Evolutionary conservation across 2,888 invertebrate genomes (phyloP).

Genomic region (Glaucopsyche alexis): DNA sequence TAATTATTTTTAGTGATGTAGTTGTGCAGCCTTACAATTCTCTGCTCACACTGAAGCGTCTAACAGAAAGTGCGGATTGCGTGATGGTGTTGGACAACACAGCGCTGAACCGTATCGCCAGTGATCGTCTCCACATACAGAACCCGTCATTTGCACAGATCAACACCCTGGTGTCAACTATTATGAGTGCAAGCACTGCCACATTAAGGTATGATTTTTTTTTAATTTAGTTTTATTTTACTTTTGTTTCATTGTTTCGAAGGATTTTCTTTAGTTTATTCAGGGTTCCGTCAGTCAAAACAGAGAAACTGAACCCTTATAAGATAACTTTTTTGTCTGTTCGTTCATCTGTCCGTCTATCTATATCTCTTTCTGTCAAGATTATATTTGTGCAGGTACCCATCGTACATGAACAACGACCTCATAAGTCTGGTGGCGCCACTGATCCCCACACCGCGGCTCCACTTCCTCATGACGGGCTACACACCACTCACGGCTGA

Average conservation of each 20-base stretch:
- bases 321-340: too few relatives aligned
- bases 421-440: conserved; percentile 96
- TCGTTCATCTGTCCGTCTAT: too few relatives aligned
- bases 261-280: too few relatives aligned
- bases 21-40: conserved; percentile 99
- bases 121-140: conserved; percentile 95
- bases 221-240: too few relatives aligned
- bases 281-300: too few relatives aligned
- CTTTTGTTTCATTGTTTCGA: too few relatives aligned
- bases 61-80: conserved; percentile 97
- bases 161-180: conserved; percentile 97
- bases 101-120: conserved; percentile 95
- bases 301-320: too few relatives aligned
- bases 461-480: conserved; percentile 99
- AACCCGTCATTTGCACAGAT: conserved; percentile 98
- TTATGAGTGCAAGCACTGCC: conserved; percentile 99
- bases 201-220: conserved; percentile 84
- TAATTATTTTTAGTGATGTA: conserved; percentile 85
- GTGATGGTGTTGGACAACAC: conserved; percentile 99
- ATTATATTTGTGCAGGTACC: conserved; percentile 82
- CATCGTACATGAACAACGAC: conserved; percentile 99
- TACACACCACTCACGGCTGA: conserved; percentile 97
- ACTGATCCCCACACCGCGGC: conserved; percentile 96
- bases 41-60: conserved; percentile 93
- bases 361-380: too few relatives aligned